Evolutionary conservation across 2,113 vertebrate species (phyloP), one percentile per base, ranked within the genome.

Genomic region (Centrocercus urophasianus): DNA sequence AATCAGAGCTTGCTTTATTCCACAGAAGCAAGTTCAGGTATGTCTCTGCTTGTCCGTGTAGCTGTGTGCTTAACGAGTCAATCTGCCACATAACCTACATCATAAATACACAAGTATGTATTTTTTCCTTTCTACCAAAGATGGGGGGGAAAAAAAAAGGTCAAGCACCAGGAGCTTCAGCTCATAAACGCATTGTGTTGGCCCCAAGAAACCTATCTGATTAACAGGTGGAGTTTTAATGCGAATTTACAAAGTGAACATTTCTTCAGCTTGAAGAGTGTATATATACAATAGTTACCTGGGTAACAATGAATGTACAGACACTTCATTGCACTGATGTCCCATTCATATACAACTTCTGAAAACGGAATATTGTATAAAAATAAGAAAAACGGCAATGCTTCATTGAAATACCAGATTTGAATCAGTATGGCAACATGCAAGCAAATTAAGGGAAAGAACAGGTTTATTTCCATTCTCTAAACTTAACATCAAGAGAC

Each of bases 321-420:
- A 87, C 28, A 89, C 2, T 5, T 72, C 45, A 67, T 67, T 32
- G 79, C 45, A 78, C 71, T 88, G 86, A 80, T 27, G 52, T 10
- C 75, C 57, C 50, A 48, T 1, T 6, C 16, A 50, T 3, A 66
- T 7, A 20, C 12, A 28, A 8, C 11, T 86, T 81, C 42, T 43
- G n/a, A 22, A 84, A 89, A 57, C 10, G 2, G 27, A 91, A 2
- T 73, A 82, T 20, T 77, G 84, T 66, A 63, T 45, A 45, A 73
- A 83, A 84, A 56, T 43, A 72, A 60, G 30, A 70, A 59, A n/a
- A 93, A 74, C 15, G 17, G 78, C 87, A 94, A 89, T 85, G 82
- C 87, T 95, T 94, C 94, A 93, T 85, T 94, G 93, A 95, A 96
- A 96, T 89, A 89, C 91, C 87, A 91, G 86, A 89, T 70, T 40